phyloP scores from a whole-genome alignment of 2,113 vertebrate genomes.

The Alosa alosa region DNA sequence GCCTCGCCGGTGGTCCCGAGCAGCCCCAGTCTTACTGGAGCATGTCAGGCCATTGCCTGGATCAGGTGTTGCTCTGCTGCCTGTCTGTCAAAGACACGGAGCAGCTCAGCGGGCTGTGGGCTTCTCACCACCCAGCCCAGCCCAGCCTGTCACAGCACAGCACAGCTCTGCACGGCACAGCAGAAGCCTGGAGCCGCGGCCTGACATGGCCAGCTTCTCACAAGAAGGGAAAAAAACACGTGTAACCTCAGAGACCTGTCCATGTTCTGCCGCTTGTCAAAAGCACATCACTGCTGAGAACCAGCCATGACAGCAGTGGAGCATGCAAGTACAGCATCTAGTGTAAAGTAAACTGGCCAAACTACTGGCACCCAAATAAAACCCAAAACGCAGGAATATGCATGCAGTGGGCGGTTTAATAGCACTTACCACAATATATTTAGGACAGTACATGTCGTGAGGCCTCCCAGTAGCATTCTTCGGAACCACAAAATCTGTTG shows the following conservation, averaged over 20 bases:
- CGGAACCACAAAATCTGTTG: conserved; percentile 71
- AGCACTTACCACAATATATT: conserved; percentile 70
- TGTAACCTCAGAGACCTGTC: neutral
- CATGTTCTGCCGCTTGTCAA: neutral
- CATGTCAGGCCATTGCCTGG: neutral
- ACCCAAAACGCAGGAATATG: neutral
- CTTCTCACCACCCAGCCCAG: neutral
- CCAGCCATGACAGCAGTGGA: neutral
- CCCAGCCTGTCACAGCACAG: neutral
- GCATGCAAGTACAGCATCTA: neutral
- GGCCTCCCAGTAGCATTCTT: conserved; percentile 62
- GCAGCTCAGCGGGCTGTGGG: neutral
- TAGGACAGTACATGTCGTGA: conserved; percentile 64
- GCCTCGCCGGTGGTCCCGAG: neutral
- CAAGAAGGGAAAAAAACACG: neutral
- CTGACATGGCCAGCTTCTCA: neutral
- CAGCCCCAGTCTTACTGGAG: neutral
- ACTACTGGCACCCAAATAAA: neutral
- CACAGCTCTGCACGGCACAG: neutral
- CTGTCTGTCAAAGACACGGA: conserved; percentile 3
- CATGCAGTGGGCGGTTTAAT: neutral
- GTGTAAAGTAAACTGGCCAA: neutral
- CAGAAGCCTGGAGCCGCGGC: neutral
- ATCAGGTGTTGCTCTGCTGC: neutral
- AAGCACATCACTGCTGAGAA: neutral